Conservation (phyloP, 1,140 invertebrate species). For the Drosophila trapezifrons region DNA sequence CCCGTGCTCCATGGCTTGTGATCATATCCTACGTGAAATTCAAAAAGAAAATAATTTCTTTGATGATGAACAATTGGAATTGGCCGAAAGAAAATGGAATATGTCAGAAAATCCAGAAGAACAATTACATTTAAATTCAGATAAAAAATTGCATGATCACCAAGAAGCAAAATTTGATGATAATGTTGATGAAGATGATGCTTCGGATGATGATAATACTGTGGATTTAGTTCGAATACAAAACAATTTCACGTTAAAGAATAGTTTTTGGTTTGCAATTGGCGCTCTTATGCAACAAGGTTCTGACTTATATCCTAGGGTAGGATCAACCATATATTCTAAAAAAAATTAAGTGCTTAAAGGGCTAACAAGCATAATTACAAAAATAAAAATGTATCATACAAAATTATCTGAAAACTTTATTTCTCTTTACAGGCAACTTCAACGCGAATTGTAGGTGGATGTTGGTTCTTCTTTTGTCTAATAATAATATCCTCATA, state of each 20-base stretch:
- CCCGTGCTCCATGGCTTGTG: constrained; percentile 67
- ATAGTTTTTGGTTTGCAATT: constrained; percentile 96
- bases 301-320: constrained; percentile 93
- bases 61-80: constrained; percentile 53
- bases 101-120: constrained; percentile 10
- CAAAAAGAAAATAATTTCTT: constrained; percentile 37
- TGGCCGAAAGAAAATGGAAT: constrained; percentile 9
- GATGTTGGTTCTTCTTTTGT: constrained; percentile 99
- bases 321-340: constrained; percentile 33
- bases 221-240: constrained; percentile 85
- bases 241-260: constrained; percentile 90
- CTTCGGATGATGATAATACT: constrained; percentile 76
- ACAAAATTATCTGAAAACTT: neutral
- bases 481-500: constrained; percentile 99
- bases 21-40: constrained; percentile 65
- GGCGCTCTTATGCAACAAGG: constrained; percentile 98
- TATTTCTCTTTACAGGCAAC: constrained; percentile 88
- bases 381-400: neutral
- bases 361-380: neutral
- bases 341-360: neutral
- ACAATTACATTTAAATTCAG: constrained; percentile 18
- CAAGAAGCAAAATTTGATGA: constrained; percentile 10
- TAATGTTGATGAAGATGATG: constrained; percentile 33
- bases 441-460: constrained; percentile 96
- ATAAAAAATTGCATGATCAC: constrained; percentile 1